Evolutionary conservation across 2,113 vertebrate species (phyloP), one percentile per base, ranked within the genome.

Genomic region (Mellivora capensis): DNA sequence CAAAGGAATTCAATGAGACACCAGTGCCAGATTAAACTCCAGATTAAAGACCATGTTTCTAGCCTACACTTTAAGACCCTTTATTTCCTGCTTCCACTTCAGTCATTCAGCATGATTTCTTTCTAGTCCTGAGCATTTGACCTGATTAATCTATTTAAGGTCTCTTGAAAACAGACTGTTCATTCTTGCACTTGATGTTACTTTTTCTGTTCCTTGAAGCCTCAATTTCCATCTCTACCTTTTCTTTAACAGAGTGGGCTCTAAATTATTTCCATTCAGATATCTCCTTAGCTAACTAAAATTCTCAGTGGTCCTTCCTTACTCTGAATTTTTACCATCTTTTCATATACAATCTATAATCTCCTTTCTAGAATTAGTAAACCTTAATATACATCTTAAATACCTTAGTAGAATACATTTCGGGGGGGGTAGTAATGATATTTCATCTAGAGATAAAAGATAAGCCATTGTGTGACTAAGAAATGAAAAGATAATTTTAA

Each of bases 401-500:
- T 89, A 77, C 69, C 39, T 37, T 39, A 57, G 17, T 39, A 57
- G 21, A 94, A 59, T 52, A 67, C 6, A 42, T 64, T 67, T 17
- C 64, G 12, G 31, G 77, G 77, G 17, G 69, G 62, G 76, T 72
- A 3, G 69, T 88, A 91, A 76, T 31, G 9, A 37, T 72, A 62
- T 21, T 89, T 77, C 49, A 52, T 9, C 7, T 54, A 42, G 13
- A 25, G 39, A 81, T 15, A 80, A 34, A 96, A 90, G 27, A 76
- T 14, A 79, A 91, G 13, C 61, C n/a, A 85, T 3, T 54, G 59
- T 25, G 29, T 44, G 11, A 94, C 7, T 42, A 31, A 96, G 49
- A 96, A 96, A 86, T 42, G 18, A 88, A 86, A 77, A 82, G 11
- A 39, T 72, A 20, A 93, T 52, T 59, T 92, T 76, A 71, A 94